Conservation (phyloP, 2,797 vertebrate genomes). For the Myiotriccus ornatus region DNA sequence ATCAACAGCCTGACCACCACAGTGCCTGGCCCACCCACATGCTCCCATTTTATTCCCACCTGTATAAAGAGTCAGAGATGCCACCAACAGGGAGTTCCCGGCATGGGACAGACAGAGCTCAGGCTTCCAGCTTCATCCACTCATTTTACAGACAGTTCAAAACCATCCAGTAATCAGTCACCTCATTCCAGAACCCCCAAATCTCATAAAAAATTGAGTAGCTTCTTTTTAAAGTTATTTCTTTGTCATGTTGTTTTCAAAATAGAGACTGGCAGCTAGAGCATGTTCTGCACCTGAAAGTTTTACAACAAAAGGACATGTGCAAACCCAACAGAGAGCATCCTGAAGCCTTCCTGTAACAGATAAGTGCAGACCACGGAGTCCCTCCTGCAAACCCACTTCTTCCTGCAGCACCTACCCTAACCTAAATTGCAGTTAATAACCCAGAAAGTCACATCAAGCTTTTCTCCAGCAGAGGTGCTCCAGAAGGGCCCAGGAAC, state of each 20-base stretch:
- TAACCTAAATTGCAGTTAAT: not conserved
- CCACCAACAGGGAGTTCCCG: not conserved
- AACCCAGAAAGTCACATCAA: not conserved
- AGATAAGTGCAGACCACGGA: not conserved
- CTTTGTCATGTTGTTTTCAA: not conserved
- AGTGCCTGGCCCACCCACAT: not conserved
- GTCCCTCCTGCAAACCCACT: not conserved
- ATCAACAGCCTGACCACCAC: not conserved
- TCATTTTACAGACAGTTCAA: not conserved
- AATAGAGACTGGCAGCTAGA: not conserved
- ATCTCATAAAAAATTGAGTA: not conserved
- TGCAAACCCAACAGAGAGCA: not conserved
- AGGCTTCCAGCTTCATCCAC: not conserved
- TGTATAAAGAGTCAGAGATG: not conserved
- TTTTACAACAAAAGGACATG: accelerated
- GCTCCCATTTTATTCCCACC: not conserved
- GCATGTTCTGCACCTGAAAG: not conserved
- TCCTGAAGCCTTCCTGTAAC: not conserved
- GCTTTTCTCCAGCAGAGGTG: not conserved
- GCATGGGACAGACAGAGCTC: not conserved
- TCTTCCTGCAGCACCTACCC: not conserved
- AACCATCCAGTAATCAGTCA: not conserved
- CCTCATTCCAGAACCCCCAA: not conserved
- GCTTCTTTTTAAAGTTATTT: not conserved
- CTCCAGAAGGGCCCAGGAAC: not conserved